Conservation (phyloP, 2,113 vertebrate genomes). For the Gymnogyps californianus region DNA sequence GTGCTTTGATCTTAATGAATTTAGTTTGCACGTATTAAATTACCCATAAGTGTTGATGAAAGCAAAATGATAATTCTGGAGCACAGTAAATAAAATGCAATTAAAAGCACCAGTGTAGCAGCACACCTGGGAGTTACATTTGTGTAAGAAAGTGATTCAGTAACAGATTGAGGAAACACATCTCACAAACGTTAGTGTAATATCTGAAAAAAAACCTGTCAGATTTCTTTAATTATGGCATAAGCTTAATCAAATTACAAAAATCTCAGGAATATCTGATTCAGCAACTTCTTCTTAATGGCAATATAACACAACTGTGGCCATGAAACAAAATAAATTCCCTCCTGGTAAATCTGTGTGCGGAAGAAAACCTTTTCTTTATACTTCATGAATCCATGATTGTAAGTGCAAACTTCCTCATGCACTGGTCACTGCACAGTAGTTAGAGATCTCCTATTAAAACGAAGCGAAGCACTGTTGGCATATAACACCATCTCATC, state of each 20-base stretch:
- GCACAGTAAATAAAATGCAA: constrained; percentile 50
- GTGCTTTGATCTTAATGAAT: not conserved
- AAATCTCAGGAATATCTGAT: not conserved
- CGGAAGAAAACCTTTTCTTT: not conserved
- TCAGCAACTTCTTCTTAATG: not conserved
- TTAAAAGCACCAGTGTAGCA: not conserved
- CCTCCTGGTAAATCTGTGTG: not conserved
- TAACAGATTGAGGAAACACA: not conserved
- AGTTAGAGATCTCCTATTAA: not conserved
- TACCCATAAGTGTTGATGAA: constrained; percentile 39
- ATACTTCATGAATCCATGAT: not conserved
- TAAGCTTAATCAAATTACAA: not conserved
- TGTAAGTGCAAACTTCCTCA: not conserved
- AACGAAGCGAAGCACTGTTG: not conserved
- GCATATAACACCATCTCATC: not conserved
- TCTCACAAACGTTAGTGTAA: not conserved
- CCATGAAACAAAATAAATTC: not conserved
- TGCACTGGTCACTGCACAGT: not conserved
- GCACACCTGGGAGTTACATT: not conserved
- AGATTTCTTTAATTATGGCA: constrained; percentile 17
- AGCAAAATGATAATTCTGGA: constrained; percentile 34
- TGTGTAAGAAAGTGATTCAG: constrained; percentile 17
- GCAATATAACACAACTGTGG: not conserved
- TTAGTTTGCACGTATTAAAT: not conserved
- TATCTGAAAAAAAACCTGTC: not conserved